Evolutionary conservation across 2,888 invertebrate genomes (phyloP).

Genomic region (Ctenicera cuprea): DNA sequence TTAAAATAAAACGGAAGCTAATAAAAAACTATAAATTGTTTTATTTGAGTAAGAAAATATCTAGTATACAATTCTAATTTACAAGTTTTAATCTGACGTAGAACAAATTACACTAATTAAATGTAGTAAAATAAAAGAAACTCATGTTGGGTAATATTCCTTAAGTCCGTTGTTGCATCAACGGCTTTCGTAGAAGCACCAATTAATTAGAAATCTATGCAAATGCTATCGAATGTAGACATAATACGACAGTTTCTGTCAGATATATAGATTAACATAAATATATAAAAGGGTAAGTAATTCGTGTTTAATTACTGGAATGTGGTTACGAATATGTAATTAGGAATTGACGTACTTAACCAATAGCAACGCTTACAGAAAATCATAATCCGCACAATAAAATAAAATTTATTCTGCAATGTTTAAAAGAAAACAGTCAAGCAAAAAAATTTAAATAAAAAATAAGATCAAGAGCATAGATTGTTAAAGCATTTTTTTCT

Average conservation of each 20-base stretch:
- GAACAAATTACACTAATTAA: no score
- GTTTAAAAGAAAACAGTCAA: no score
- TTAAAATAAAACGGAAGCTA: background rate
- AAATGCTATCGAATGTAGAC: conserved; percentile 29
- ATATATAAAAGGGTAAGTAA: conserved; percentile 28
- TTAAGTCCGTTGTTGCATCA: background rate
- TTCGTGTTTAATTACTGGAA: conserved; percentile 8
- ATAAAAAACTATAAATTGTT: no score
- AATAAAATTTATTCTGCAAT: no score
- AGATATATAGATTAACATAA: conserved; percentile 31
- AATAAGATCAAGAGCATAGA: no score
- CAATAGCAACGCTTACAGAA: no score
- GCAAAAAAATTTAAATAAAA: no score
- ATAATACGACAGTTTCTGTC: conserved; percentile 30
- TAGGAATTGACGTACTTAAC: background rate
- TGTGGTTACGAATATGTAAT: conserved; percentile 23
- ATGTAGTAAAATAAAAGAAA: background rate
- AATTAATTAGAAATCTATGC: conserved; percentile 39
- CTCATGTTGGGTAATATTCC: background rate
- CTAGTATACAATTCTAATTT: background rate
- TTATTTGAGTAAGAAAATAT: background rate
- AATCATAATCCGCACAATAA: no score
- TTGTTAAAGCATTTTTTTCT: no score
- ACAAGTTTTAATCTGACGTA: no score
- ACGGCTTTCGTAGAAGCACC: background rate